These are phyloP conservation scores for Apteryx owenii DNA, from an alignment of 2,113 vertebrate species.

Conservation along the genomic window DNA sequence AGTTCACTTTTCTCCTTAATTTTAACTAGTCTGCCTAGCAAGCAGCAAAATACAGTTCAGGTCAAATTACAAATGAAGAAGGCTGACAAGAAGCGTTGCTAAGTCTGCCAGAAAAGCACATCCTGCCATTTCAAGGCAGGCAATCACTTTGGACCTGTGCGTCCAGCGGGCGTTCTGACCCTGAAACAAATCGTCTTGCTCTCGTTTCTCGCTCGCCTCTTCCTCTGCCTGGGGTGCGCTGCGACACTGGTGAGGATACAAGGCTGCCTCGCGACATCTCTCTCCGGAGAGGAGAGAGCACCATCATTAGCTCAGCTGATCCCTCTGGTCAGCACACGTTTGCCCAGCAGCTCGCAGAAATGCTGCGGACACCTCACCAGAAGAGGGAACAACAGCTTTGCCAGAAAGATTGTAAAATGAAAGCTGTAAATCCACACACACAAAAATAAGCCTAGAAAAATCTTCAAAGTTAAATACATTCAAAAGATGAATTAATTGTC, in stretches of 20 bases:
- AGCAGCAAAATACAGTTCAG: not conserved
- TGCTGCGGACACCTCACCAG: not conserved
- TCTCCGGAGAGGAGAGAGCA: not conserved
- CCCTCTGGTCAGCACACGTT: accelerated
- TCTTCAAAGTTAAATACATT: not conserved
- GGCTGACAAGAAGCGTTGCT: not conserved
- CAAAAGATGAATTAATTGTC: not conserved
- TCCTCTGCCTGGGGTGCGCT: accelerated
- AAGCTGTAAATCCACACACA: not conserved
- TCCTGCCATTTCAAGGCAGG: not conserved
- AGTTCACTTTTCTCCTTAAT: not conserved
- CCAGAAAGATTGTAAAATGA: accelerated
- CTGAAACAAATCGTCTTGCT: not conserved
- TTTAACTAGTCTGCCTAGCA: not conserved
- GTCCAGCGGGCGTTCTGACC: accelerated
- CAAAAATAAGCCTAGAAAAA: not conserved
- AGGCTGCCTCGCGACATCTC: not conserved
- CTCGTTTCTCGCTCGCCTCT: not conserved
- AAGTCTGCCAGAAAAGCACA: accelerated
- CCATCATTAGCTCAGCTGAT: accelerated
- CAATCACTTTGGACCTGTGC: accelerated
- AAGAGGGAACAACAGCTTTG: not conserved
- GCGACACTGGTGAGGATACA: not conserved
- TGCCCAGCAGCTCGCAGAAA: not conserved
- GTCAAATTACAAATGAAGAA: not conserved